These are phyloP conservation scores for Yasuhikotakia modesta DNA, from an alignment of 2,797 vertebrate species.

Conservation along the genomic window DNA sequence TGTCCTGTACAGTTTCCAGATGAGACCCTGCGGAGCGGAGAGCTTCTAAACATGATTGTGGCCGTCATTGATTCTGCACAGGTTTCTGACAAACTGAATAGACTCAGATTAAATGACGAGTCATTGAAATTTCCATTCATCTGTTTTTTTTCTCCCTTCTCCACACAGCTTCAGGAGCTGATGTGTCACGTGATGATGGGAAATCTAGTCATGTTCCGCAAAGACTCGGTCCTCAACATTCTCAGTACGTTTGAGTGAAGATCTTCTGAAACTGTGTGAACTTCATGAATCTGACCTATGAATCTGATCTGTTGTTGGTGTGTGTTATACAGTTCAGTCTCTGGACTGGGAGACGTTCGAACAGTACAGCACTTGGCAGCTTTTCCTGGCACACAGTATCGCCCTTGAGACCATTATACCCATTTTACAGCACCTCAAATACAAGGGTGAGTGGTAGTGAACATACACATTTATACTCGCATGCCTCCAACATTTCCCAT, in stretches of 20 bases:
- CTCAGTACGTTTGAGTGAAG: conserved; percentile 79
- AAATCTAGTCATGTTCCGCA: conserved; percentile 95
- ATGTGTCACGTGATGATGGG: conserved; percentile 99
- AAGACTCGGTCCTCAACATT: conserved; percentile 95
- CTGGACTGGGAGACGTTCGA: conserved; percentile 98
- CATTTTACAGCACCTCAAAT: conserved; percentile 97
- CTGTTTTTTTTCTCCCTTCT: neutral
- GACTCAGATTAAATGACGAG: neutral
- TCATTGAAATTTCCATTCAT: neutral
- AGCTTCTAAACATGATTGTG: conserved; percentile 97
- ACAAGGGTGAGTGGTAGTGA: conserved; percentile 80
- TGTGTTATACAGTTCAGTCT: conserved; percentile 83
- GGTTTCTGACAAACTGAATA: conserved; percentile 59
- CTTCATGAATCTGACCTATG: neutral
- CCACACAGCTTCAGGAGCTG: conserved; percentile 88
- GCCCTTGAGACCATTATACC: conserved; percentile 93
- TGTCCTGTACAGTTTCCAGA: conserved; percentile 85
- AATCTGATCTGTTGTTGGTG: too few relatives aligned
- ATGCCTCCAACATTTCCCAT: neutral
- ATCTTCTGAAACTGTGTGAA: neutral
- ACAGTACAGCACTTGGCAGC: conserved; percentile 97
- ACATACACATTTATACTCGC: neutral
- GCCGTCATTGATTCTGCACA: conserved; percentile 94
- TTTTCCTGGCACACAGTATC: conserved; percentile 93
- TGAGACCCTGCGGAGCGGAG: conserved; percentile 90